A percentile compares a stretch with the other conserved stretches of the same genome.
phyloP scores from a whole-genome alignment of 2,113 vertebrate species.

The Periophthalmus modestus region DNA sequence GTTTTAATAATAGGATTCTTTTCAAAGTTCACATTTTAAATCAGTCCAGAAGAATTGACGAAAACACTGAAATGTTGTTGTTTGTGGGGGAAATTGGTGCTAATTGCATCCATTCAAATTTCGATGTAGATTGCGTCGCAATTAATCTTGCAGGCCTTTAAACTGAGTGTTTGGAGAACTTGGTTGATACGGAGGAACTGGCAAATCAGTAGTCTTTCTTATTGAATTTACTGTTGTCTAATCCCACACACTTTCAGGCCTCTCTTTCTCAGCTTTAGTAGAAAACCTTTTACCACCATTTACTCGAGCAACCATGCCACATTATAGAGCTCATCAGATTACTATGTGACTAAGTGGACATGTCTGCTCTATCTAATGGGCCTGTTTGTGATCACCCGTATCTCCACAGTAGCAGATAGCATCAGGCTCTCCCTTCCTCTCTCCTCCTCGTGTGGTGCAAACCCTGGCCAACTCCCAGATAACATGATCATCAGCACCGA shows the following conservation, averaged over 20 bases:
- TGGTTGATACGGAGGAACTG: not conserved
- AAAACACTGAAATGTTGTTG: too few relatives aligned
- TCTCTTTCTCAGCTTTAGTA: constrained; percentile 9
- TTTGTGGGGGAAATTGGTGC: too few relatives aligned
- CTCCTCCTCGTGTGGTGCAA: constrained; percentile 63
- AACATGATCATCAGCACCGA: constrained; percentile 70
- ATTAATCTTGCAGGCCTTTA: too few relatives aligned
- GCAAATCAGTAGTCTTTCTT: constrained; percentile 1
- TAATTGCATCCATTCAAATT: too few relatives aligned
- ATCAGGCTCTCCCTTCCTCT: constrained; percentile 54
- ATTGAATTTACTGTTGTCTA: constrained; percentile 16
- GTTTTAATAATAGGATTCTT: too few relatives aligned
- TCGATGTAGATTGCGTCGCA: too few relatives aligned
- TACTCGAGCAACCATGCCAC: constrained; percentile 23
- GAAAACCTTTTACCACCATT: constrained; percentile 36
- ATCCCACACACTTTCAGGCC: constrained; percentile 3
- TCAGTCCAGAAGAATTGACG: too few relatives aligned
- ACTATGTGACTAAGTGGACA: constrained; percentile 63
- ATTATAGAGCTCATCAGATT: constrained; percentile 61
- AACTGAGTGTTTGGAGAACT: too few relatives aligned
- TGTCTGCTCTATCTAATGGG: constrained; percentile 62
- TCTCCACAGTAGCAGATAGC: constrained; percentile 66
- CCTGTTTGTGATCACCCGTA: constrained; percentile 55
- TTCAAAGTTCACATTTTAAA: too few relatives aligned
- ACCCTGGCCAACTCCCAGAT: constrained; percentile 67